phyloP scores from a whole-genome alignment of 2,113 vertebrate genomes.

The Romanogobio albipinnatus region DNA sequence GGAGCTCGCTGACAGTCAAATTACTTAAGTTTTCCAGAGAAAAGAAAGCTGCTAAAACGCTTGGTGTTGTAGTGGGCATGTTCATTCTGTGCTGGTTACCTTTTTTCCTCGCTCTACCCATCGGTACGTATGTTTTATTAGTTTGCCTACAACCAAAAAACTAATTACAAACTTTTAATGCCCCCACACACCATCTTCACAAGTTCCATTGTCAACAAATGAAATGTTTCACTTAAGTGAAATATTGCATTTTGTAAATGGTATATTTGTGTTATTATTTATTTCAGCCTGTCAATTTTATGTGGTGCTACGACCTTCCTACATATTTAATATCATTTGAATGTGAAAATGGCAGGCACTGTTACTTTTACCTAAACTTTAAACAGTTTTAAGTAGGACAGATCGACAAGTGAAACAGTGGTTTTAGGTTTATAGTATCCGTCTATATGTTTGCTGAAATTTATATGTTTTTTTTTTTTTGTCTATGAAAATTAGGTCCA shows the following conservation, averaged over 20 bases:
- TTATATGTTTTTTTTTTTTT: background rate
- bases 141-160: no score
- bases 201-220: background rate
- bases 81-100: conserved; percentile 70
- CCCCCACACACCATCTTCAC: background rate
- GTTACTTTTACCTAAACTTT: background rate
- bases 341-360: background rate
- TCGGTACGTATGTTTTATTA: conserved; percentile 57
- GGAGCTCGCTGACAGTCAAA: conserved; percentile 84
- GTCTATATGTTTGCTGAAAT: background rate
- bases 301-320: background rate
- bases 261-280: no score
- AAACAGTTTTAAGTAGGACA: background rate
- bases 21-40: conserved; percentile 66
- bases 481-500: background rate
- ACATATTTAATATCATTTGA: background rate
- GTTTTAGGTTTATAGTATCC: background rate
- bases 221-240: background rate
- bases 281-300: background rate
- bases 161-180: background rate
- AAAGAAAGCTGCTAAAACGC: conserved; percentile 70
- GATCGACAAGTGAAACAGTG: background rate
- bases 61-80: conserved; percentile 67
- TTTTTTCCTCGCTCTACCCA: conserved; percentile 65
- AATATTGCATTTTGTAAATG: background rate